Conservation (phyloP, 2,888 invertebrate species). For the Acronicta aceris region DNA sequence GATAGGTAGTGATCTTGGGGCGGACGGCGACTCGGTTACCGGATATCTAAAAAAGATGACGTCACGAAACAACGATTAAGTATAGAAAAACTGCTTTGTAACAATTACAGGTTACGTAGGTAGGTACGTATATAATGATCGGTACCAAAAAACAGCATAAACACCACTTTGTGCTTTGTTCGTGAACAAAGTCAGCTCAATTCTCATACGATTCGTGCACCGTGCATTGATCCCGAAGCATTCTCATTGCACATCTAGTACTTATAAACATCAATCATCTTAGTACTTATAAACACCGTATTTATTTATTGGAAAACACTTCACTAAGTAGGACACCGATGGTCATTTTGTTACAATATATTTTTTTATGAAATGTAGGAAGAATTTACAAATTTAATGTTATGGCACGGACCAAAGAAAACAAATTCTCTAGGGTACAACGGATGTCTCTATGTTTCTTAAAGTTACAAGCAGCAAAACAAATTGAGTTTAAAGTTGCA, state of each 20-base stretch:
- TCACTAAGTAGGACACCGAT: too few species aligned
- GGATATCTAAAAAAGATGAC: constrained; percentile 23
- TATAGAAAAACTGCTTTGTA: constrained; percentile 23
- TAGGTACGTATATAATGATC: constrained; percentile 20
- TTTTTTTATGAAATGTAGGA: constrained; percentile 1
- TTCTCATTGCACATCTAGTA: constrained; percentile 9
- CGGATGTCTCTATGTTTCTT: constrained; percentile 22
- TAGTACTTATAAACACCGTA: constrained; percentile 10
- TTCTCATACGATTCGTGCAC: constrained; percentile 37
- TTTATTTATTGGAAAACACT: constrained; percentile 19
- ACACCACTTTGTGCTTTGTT: constrained; percentile 23
- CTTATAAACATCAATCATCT: not conserved
- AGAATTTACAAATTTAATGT: constrained; percentile 21
- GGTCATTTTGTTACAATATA: too few species aligned
- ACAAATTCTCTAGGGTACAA: constrained; percentile 32
- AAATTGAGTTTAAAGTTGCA: constrained; percentile 41
- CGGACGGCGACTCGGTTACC: constrained; percentile 13
- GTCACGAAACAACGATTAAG: constrained; percentile 33
- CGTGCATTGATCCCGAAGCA: constrained; percentile 42
- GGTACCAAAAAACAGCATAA: constrained; percentile 25
- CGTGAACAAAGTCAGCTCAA: constrained; percentile 41
- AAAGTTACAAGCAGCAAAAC: constrained; percentile 33
- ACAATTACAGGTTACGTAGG: constrained; percentile 26
- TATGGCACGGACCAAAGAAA: constrained; percentile 12
- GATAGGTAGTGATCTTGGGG: not conserved